Percentiles rank a stretch among this genome's conserved stretches.
These are phyloP conservation scores for Acronicta leporina DNA, from an alignment of 2,888 invertebrate genomes.

Conservation along the genomic window DNA sequence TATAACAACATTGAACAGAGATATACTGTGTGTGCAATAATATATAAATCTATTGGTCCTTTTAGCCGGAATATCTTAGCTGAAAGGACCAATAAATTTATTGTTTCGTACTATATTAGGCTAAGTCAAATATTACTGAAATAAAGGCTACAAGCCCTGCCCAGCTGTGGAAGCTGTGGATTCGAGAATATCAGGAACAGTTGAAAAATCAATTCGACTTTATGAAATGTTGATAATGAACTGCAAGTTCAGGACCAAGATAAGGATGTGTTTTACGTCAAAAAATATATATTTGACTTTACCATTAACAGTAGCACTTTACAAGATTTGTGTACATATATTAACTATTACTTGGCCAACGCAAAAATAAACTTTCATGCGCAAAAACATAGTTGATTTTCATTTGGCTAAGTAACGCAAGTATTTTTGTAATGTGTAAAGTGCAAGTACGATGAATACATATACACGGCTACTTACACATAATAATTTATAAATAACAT, in stretches of 20 bases:
- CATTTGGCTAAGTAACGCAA: background rate
- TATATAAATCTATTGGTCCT: too few species aligned
- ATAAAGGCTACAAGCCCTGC: too few species aligned
- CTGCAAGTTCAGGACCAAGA: too few species aligned
- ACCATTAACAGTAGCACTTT: too few species aligned
- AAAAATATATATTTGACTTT: constrained; percentile 26
- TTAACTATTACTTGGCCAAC: background rate
- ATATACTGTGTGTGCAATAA: constrained; percentile 19
- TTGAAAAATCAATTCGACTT: too few species aligned
- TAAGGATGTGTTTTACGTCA: too few species aligned
- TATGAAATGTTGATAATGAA: too few species aligned
- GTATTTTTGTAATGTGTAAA: background rate
- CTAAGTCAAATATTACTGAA: constrained; percentile 25
- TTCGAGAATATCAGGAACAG: too few species aligned
- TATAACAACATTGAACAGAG: constrained; percentile 69
- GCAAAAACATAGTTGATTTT: background rate
- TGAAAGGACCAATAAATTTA: too few species aligned
- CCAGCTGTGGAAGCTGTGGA: too few species aligned
- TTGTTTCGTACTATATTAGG: background rate
- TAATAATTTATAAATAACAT: constrained; percentile 62
- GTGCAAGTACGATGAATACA: constrained; percentile 31
- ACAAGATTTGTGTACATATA: background rate
- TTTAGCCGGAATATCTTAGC: too few species aligned
- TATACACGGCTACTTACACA: constrained; percentile 50
- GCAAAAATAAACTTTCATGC: background rate